Conservation (phyloP, 2,113 vertebrate species). For the Suncus etruscus region DNA sequence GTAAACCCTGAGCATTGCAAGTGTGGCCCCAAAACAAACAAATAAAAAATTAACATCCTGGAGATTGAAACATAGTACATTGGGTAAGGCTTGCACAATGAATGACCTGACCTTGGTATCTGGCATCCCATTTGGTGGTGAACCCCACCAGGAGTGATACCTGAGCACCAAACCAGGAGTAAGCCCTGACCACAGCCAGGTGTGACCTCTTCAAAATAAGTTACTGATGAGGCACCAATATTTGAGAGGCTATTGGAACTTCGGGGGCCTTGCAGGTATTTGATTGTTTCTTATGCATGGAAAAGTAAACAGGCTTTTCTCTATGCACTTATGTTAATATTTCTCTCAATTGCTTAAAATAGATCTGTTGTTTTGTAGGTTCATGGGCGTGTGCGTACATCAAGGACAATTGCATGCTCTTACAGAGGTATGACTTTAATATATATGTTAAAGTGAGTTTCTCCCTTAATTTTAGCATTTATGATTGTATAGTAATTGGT, state of each 20-base stretch:
- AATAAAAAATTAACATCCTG: no score
- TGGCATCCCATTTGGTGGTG: no score
- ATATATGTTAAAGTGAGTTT: constrained; percentile 15
- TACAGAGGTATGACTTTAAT: constrained; percentile 94
- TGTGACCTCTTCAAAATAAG: no score
- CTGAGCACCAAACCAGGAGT: no score
- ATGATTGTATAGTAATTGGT: constrained; percentile 38
- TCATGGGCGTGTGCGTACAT: constrained; percentile 98
- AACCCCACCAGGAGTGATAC: no score
- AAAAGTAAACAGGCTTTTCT: constrained; percentile 34
- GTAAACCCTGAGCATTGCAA: no score
- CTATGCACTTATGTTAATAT: constrained; percentile 39
- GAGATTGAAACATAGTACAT: no score
- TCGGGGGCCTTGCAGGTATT: not conserved
- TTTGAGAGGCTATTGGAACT: constrained; percentile 27
- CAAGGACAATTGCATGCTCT: constrained; percentile 98
- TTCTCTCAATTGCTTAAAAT: constrained; percentile 62
- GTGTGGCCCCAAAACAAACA: no score
- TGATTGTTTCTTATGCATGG: constrained; percentile 41
- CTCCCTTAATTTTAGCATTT: constrained; percentile 71
- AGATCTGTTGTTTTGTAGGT: constrained; percentile 89
- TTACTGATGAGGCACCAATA: not conserved
- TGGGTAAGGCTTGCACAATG: no score
- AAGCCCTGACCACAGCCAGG: no score
- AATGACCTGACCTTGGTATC: no score